Percentiles rank a stretch among this genome's conserved stretches.
Conservation (phyloP, 2,113 vertebrate genomes). For the Protobothrops mucrosquamatus region DNA sequence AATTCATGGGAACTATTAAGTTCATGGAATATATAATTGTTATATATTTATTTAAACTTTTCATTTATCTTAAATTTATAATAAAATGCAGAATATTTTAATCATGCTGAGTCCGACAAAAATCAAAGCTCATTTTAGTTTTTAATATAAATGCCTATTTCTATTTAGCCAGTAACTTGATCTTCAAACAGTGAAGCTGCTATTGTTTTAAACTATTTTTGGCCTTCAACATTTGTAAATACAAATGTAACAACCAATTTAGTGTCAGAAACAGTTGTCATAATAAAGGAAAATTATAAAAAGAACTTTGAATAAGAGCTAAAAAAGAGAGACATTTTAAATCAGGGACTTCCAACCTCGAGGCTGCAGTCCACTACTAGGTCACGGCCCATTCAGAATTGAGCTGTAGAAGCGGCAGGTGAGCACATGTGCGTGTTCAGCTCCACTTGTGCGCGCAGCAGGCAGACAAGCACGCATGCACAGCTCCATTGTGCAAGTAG, state of each 20-base stretch:
- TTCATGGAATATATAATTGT: slow-evolving; percentile 58
- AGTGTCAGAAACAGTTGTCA: not conserved
- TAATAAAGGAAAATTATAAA: not conserved
- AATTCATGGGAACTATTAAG: slow-evolving; percentile 44
- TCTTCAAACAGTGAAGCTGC: not conserved
- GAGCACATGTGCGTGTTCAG: not conserved
- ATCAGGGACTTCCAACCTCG: not conserved
- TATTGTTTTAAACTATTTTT: not conserved
- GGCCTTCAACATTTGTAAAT: slow-evolving; percentile 21
- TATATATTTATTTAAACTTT: slow-evolving; percentile 43
- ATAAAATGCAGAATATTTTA: slow-evolving; percentile 19
- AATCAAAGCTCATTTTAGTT: not conserved
- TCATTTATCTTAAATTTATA: slow-evolving; percentile 26
- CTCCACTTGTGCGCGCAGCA: not conserved
- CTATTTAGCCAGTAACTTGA: not conserved
- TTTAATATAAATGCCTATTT: slow-evolving; percentile 29
- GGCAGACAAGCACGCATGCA: not conserved
- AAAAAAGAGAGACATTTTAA: not conserved
- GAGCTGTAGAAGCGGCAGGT: not conserved
- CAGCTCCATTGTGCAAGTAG: not conserved
- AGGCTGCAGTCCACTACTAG: not conserved
- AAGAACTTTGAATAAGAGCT: not conserved
- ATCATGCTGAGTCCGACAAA: not conserved
- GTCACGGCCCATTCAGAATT: not conserved
- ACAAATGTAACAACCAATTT: not conserved